Evolutionary conservation across 2,113 vertebrate genomes (phyloP), one percentile per base, ranked within the genome.

Genomic region (Saguinus imperator): DNA sequence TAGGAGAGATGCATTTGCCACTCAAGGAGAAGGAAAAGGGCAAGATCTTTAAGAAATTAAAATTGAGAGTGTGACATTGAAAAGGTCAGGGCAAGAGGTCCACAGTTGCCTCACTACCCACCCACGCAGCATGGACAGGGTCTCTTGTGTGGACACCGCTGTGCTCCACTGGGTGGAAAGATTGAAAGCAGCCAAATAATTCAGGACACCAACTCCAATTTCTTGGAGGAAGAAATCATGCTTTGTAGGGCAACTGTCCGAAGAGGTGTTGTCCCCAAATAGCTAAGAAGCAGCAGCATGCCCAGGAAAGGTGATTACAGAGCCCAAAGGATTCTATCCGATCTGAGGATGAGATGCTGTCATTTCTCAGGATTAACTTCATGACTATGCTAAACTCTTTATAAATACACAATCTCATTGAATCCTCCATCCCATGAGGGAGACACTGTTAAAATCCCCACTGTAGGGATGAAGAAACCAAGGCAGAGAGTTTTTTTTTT

Each of bases 51-150:
- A 17, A 21, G 75, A 23, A n/a, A 61, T 73, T 72, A 10, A 52
- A 92, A 52, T 32, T n/a, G 18, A 5, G 12, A 73, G 2, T 37
- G n/a, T 0, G 2, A 37, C 43, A 21, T 37, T 89, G 17, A 64
- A 73, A 82, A 52, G 35, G 27, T 50, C 61, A 43, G 52, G 12
- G 10, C 17, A 18, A 52, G 27, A 29, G 16, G 8, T 37, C 43
- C 27, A 27, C 32, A 18, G 1, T 0, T 35, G 10, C 29, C 64
- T 11, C 13, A 50, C 83, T 10, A 16, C 8, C 50, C 8, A 76
- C 7, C 0, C 4, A n/a, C 27, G 12, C 17, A 14, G n/a, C 9
- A 5, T 0, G 17, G 35, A 11, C 48, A 3, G 43, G 17, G 29
- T 2, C 23, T 18, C 23, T 58, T n/a, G 17, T 0, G 0, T 32